phyloP scores from a whole-genome alignment of 2,797 vertebrate species.

The Myotis vivesi region DNA sequence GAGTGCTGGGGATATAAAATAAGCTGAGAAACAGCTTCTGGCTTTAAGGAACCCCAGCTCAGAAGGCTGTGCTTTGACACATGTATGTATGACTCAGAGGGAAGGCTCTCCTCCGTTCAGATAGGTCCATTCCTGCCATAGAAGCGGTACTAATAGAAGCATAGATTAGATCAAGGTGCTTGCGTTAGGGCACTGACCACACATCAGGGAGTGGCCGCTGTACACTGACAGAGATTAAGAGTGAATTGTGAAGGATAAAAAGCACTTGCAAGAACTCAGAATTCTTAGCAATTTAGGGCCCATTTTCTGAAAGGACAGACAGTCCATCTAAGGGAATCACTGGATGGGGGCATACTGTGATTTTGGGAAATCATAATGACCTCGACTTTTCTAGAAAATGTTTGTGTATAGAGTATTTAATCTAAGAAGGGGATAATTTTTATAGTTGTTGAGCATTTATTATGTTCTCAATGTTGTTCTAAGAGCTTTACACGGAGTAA shows the following conservation, averaged over 20 bases:
- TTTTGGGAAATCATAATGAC: not conserved
- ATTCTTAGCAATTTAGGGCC: not conserved
- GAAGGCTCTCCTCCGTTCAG: not conserved
- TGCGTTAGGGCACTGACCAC: not conserved
- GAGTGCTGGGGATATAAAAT: not conserved
- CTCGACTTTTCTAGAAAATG: not conserved
- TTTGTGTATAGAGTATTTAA: not conserved
- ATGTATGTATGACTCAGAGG: not conserved
- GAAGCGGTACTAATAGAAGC: not conserved
- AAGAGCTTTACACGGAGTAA: not conserved
- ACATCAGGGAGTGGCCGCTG: not conserved
- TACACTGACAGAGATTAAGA: not conserved
- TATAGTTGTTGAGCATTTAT: not conserved
- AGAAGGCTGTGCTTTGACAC: not conserved
- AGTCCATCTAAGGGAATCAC: not conserved
- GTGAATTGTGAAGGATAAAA: not conserved
- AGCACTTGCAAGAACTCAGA: not conserved
- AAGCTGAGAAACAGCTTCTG: conserved; percentile 6
- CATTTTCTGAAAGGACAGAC: not conserved
- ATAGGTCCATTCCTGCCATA: not conserved
- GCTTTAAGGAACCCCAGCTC: not conserved
- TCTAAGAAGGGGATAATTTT: not conserved
- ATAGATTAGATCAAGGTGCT: not conserved
- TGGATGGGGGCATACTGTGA: not conserved
- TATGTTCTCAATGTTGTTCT: not conserved